Base-by-base conservation (phyloP, 2,797 vertebrate species). In the Chaenodraco wilsoni region DNA sequence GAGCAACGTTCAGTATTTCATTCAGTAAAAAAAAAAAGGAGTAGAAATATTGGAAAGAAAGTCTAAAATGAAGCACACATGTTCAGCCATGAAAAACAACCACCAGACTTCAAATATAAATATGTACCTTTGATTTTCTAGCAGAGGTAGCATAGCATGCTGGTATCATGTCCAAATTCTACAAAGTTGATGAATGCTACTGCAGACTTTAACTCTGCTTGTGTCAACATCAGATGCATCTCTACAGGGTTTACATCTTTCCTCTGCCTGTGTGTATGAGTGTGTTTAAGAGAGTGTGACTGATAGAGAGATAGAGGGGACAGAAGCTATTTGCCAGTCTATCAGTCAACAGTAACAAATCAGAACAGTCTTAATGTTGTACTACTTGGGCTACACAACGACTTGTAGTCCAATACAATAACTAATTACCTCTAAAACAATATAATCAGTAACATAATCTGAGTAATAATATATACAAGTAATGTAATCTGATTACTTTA, bases 91-190 rank as follows among this genome's bases (percentile, higher is more conserved):
- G 23, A 54, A 41, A 16, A 57, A 46, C 1, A 15, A 6, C 4
- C 8, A n/a, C 51, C 43, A 68, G 40, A 31, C 23, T 41, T 74
- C 12, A 23, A 23, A 23, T 23, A 23, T 23, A 69, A 80, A 84
- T 73, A 83, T 70, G 72, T 65, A 44, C 17, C 14, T 81, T 71
- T n/a, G 52, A 72, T 72, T 79, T 64, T 21, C n/a, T 43, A 23
- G 19, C 56, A 9, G 59, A 52, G 58, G 23, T 19, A 3, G 13
- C 16, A 64, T 3, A 49, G 46, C 15, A 9, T 33, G 2, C 31
- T 51, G 60, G 60, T 68, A 43, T 62, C 51, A 19, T 4, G 31
- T 14, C 76, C 41, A 51, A 41, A 67, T 56, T 60, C 49, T 23
- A 43, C 40, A 64, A 40, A 66, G 63, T 3, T 61, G 43, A 67